Base-by-base conservation (phyloP, 1,140 invertebrate species). In the Saccostrea echinata region DNA sequence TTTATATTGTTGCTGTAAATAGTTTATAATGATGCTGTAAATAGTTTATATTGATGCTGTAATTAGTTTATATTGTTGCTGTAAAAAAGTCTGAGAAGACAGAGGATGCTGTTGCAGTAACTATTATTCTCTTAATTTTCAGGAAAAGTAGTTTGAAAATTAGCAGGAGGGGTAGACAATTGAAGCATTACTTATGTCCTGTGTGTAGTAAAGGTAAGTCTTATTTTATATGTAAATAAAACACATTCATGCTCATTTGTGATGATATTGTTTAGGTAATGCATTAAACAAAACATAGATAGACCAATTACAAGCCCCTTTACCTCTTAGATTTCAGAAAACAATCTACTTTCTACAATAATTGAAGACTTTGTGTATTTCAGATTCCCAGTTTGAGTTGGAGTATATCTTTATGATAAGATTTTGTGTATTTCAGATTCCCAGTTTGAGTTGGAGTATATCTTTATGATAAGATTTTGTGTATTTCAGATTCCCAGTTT, bases 401-500 rank as follows among this genome's bases (percentile, higher is more conserved):
- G 21, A 8, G 43, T 82, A 21, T 43, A 33, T 24, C 35, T 12
- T 80, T 30, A 24, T 82, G 18, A 43, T 43, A 43, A 43, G 35
- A 43, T 3, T 43, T 43, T 43, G 6, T 43, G 6, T 87, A 51
- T 83, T 82, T 83, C 82, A 88, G 86, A 84, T 53, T 21, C 35
- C n/a, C 24, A 27, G 24, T 81, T 43, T 13, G 71, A 82, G 6
- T 33, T 91, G 57, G 52, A 88, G 51, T 86, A 89, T 71, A 89
- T 87, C 27, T 91, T 85, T 30, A 87, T 91, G 88, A 82, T 91
- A 84, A 83, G 35, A 43, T 3, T 43, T 43, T 43, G 6, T 43
- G 6, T 87, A 51, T 83, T 82, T 83, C 82, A 88, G 86, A 84
- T 53, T 21, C 35, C n/a, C 24, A 27, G 24, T 81, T 43, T 13